Conservation (phyloP, 2,113 vertebrate species). For the Formicarius rufipectus region DNA sequence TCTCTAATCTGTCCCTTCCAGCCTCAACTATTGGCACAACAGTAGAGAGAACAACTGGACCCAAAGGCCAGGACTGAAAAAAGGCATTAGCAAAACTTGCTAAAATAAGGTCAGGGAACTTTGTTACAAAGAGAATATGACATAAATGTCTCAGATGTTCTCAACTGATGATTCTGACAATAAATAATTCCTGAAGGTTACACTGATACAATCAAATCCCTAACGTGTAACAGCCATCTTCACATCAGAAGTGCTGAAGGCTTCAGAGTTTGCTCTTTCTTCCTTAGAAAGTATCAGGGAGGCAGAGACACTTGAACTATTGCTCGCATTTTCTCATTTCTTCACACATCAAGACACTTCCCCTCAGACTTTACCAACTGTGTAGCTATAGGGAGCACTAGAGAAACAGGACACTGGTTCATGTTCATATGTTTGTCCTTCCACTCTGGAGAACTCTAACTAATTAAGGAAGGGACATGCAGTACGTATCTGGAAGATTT, state of each 20-base stretch:
- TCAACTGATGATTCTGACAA: background rate
- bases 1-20: background rate
- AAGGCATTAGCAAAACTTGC: background rate
- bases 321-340: background rate
- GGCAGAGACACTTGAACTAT: background rate
- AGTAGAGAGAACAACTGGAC: background rate
- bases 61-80: background rate
- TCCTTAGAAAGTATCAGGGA: background rate
- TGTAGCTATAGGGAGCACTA: background rate
- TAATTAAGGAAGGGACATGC: background rate
- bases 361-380: background rate
- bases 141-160: background rate
- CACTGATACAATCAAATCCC: background rate
- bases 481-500: background rate
- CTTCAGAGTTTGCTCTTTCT: background rate
- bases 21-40: background rate
- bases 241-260: background rate
- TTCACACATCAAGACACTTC: background rate
- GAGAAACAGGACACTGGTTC: background rate
- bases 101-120: background rate
- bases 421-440: background rate
- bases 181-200: background rate
- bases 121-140: background rate
- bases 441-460: background rate
- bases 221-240: background rate